These are phyloP conservation scores for Delia radicum DNA, from an alignment of 1,140 invertebrate species.

Conservation along the genomic window DNA sequence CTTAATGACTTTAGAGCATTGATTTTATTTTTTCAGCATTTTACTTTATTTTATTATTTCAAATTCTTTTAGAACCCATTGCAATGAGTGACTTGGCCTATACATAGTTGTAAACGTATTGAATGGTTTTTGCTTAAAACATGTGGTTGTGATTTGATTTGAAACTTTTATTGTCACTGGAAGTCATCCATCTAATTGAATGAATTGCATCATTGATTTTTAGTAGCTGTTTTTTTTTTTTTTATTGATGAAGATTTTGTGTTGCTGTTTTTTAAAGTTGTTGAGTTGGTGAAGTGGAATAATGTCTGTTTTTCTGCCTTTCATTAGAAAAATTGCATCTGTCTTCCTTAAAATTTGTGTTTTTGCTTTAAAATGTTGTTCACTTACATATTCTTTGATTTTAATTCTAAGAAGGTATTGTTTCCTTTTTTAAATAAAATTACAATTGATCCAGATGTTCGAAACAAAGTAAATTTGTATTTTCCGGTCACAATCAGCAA, in stretches of 20 bases:
- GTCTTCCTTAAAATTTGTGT: not conserved
- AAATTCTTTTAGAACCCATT: not conserved
- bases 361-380: not conserved
- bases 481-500: constrained; percentile 17
- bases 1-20: constrained; percentile 12
- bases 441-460: constrained; percentile 16
- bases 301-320: not conserved
- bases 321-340: constrained; percentile 17
- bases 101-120: too few relatives aligned
- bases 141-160: constrained; percentile 15
- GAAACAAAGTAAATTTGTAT: constrained; percentile 14
- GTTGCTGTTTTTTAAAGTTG: not conserved
- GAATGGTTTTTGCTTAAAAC: not conserved
- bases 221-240: not conserved
- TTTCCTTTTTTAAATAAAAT: constrained; percentile 8
- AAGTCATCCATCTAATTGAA: constrained; percentile 23
- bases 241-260: not conserved
- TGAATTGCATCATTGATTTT: constrained; percentile 24
- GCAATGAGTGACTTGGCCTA: too few relatives aligned
- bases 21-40: not conserved
- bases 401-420: constrained; percentile 16
- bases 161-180: constrained; percentile 24
- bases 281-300: not conserved
- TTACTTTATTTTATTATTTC: not conserved
- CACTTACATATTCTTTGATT: too few relatives aligned